Evolutionary conservation across 64 coral and sea anemone genomes (phyloP), one percentile per base, ranked within the genome.

Genomic region (Montipora sp.): DNA sequence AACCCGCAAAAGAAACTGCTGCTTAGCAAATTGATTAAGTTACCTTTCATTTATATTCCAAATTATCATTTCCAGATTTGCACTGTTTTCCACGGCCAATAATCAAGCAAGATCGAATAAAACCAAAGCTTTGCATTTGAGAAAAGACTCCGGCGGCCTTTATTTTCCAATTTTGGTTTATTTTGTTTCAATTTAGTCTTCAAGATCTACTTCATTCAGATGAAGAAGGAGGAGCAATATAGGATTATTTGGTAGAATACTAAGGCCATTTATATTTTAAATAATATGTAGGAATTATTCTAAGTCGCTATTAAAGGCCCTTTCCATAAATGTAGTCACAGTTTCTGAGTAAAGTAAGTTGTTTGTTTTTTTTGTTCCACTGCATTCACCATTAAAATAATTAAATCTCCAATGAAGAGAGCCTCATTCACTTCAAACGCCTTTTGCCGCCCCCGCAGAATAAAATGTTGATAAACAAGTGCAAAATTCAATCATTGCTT

Each of bases 401-500:
- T 23, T 51, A 81, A 60, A 36, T 51, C 14, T 60, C 6, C 24
- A 60, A 61, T 8, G 55, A 43, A 44, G 79, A 24, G 53, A 15
- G 24, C 4, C 22, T 81, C 53, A 43, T 60, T 61, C 63, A 14
- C 51, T 81, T 81, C 6, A 19, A 36, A 51, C 8, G 9, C 36
- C 20, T 59, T 67, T 45, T n/a, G 15, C 58, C 43, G 43, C 59
- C 80, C 58, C 23, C 80, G 59, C 59, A 83, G 24, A 27, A 81
- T 14, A 9, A 36, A 36, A 19, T 55, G 77, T 81, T 51, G 80
- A 18, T 46, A 83, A 83, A 67, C 59, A 71, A 66, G 59, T 0
- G 10, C 46, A 70, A 68, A 84, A 83, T 83, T 79, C 59, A 36
- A 83, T 66, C 27, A 83, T 67, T 84, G 23, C 66, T 58, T 63